Evolutionary conservation across 2,113 vertebrate genomes (phyloP), one percentile per base, ranked within the genome.

Genomic region (Eolophus roseicapilla): DNA sequence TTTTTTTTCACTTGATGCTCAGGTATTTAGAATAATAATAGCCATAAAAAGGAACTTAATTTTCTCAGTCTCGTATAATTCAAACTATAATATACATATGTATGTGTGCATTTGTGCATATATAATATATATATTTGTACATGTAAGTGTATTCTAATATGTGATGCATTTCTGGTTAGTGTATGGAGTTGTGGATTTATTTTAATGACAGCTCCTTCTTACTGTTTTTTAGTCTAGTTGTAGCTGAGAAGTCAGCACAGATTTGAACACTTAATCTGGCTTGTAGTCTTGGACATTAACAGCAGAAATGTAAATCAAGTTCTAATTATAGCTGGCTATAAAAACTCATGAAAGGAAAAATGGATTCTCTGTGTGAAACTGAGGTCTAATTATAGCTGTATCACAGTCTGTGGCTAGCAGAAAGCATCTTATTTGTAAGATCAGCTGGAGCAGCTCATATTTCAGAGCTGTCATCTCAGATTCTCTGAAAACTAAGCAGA

Each of bases 381-480:
- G 53, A 46, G 20, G 33, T 83, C 68, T 96, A 93, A 92, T 95
- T 95, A 94, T 94, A 96, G 64, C 69, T 83, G 21, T 78, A 25
- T 79, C 70, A 90, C 82, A 67, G 92, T 71, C 79, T 70, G 64
- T 70, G 77, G 77, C 89, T 88, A 93, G 39, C 65, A 89, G 77
- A 92, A 95, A 93, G 55, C 47, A 10, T 93, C 69, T 84, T 95
- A 78, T 75, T 93, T 84, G 50, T 93, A 92, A 91, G 77, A 92
- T 96, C 89, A 92, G 62, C 88, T 93, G 95, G 57, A 91, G 47
- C 73, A 89, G 91, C 80, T 95, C 74, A 57, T 27, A 59, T 94
- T 92, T 95, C 94, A 91, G 95, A 95, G 65, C 95, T 96, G 86
- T 89, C 91, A 87, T 88, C 86, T 93, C 69, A 87, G 65, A 81